A percentile compares a stretch with the other conserved stretches of the same genome.
Evolutionary conservation across 2,797 vertebrate genomes (phyloP).

Genomic region (Anableps anableps): DNA sequence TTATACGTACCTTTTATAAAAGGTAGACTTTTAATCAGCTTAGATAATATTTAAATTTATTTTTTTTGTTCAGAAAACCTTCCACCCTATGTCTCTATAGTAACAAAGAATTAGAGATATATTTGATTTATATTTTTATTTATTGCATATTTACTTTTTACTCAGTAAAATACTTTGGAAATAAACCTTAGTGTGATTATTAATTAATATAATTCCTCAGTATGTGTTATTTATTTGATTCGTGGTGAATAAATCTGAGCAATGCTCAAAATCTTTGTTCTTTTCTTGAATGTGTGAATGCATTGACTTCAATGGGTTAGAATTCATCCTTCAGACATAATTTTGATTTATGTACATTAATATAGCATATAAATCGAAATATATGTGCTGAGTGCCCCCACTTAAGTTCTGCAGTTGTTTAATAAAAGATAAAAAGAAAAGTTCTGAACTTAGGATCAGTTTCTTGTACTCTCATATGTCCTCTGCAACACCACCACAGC

Average conservation of each 20-base stretch:
- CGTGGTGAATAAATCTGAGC: background rate
- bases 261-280: background rate
- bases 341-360: background rate
- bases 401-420: conserved; percentile 32
- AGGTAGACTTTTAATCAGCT: too few relatives aligned
- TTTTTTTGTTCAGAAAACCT: too few relatives aligned
- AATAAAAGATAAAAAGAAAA: conserved; percentile 1
- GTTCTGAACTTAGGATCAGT: conserved; percentile 50
- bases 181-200: background rate
- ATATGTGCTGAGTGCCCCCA: background rate
- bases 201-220: background rate
- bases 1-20: too few relatives aligned
- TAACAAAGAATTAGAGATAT: background rate
- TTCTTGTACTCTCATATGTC: conserved; percentile 53
- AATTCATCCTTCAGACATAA: background rate
- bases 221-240: background rate
- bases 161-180: background rate
- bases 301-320: background rate
- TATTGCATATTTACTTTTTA: background rate
- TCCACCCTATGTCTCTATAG: background rate
- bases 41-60: too few relatives aligned
- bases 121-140: background rate
- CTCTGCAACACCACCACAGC: conserved; percentile 47
- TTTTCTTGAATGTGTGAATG: background rate
- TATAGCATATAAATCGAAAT: background rate